A percentile compares a stretch with the other conserved stretches of the same genome.
phyloP scores from a whole-genome alignment of 2,113 vertebrate genomes.

The Cyphomyrus discorhynchus region DNA sequence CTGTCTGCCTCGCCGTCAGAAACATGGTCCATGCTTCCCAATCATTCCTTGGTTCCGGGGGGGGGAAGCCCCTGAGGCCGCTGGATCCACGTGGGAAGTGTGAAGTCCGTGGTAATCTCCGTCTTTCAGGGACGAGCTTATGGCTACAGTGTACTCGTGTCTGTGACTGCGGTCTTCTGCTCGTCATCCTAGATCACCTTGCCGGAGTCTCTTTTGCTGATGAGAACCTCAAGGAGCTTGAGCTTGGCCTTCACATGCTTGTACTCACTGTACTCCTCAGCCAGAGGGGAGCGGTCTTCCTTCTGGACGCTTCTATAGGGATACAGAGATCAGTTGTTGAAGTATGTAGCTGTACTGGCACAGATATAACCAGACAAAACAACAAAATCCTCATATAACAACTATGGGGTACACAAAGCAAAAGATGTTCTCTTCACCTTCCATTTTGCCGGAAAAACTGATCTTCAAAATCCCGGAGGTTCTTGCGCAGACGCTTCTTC shows the following conservation, averaged over 20 bases:
- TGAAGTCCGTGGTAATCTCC: not conserved
- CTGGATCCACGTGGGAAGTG: not conserved
- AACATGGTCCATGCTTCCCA: not conserved
- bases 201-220: slow-evolving; percentile 84
- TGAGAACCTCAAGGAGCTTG: slow-evolving; percentile 86
- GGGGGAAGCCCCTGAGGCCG: not conserved
- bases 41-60: not conserved
- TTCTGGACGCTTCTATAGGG: slow-evolving; percentile 81
- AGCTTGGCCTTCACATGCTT: slow-evolving; percentile 95
- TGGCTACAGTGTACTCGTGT: slow-evolving; percentile 3
- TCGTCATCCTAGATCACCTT: slow-evolving; percentile 49
- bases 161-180: not conserved
- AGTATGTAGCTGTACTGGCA: not conserved
- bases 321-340: slow-evolving; percentile 3
- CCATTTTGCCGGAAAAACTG: slow-evolving; percentile 90
- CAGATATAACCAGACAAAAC: not conserved
- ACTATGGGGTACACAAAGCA: not conserved
- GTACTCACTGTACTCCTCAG: slow-evolving; percentile 88
- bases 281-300: slow-evolving; percentile 86
- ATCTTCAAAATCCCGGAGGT: slow-evolving; percentile 92
- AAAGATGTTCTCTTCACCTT: slow-evolving; percentile 63
- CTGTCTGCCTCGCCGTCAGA: not conserved
- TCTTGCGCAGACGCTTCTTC: slow-evolving; percentile 89
- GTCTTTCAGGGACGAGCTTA: slow-evolving; percentile 16
- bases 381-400: not conserved